Conservation (phyloP, 2,797 vertebrate species). For the Lates japonicus region DNA sequence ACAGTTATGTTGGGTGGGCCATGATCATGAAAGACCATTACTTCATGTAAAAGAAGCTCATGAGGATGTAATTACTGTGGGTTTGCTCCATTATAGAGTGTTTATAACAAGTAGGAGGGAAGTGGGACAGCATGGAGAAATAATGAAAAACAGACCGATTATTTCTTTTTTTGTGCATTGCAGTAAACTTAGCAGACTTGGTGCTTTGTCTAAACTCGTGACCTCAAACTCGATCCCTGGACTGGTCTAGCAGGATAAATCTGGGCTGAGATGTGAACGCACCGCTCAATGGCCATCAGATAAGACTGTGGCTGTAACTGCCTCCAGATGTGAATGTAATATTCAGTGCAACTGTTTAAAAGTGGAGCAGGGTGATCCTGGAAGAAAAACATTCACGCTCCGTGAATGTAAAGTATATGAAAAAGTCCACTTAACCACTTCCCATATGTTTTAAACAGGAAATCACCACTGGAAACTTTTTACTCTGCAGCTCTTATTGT, state of each 20-base stretch:
- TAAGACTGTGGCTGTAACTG: not conserved
- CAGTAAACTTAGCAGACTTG: not conserved
- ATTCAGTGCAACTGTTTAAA: not conserved
- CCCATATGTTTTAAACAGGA: not conserved
- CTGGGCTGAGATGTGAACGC: not conserved
- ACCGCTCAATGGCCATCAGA: not conserved
- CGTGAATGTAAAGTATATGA: not conserved
- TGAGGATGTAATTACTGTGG: slow-evolving; percentile 14
- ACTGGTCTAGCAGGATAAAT: not conserved
- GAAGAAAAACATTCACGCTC: not conserved
- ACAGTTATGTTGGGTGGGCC: slow-evolving; percentile 4
- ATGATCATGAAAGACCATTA: not conserved
- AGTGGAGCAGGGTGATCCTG: not conserved
- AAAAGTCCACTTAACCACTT: not conserved
- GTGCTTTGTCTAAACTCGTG: not conserved
- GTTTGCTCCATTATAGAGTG: slow-evolving; percentile 8
- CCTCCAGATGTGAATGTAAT: slow-evolving; percentile 2
- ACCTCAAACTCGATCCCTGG: not conserved
- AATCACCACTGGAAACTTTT: not conserved
- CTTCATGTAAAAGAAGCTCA: not conserved
- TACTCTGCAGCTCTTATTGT: not conserved
- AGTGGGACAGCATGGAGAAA: not conserved
- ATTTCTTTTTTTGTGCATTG: not conserved
- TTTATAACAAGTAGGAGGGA: slow-evolving; percentile 19
- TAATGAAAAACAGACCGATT: not conserved